A percentile compares a stretch with the other conserved stretches of the same genome.
phyloP scores from a whole-genome alignment of 2,888 invertebrate genomes.

The Linnaemya tessellans region DNA sequence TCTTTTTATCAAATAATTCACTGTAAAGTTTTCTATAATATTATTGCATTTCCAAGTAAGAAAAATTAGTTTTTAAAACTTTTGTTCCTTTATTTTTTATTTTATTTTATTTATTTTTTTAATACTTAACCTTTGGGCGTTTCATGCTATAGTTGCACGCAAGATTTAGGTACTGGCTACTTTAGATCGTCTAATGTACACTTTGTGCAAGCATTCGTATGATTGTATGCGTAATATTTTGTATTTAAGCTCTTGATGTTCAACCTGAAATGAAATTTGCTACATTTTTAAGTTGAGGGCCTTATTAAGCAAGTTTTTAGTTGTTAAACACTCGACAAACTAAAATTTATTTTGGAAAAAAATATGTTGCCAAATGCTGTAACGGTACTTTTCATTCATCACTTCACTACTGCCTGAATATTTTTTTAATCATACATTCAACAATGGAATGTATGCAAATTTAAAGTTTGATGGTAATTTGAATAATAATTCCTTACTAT shows the following conservation, averaged over 20 bases:
- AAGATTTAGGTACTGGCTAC: slow-evolving; percentile 60
- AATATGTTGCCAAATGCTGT: too few relatives aligned
- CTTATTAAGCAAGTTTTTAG: not conserved
- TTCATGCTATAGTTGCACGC: slow-evolving; percentile 51
- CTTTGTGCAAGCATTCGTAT: not conserved
- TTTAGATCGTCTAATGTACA: slow-evolving; percentile 36
- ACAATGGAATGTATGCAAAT: not conserved
- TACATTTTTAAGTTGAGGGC: slow-evolving; percentile 24
- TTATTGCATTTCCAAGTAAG: slow-evolving; percentile 57
- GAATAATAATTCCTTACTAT: too few relatives aligned
- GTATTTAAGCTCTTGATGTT: not conserved
- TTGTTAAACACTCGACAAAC: too few relatives aligned
- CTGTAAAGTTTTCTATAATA: slow-evolving; percentile 45
- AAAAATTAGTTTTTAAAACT: slow-evolving; percentile 65
- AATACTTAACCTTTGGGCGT: slow-evolving; percentile 64
- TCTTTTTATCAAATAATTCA: not conserved
- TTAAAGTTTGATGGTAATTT: not conserved
- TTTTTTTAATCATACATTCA: not conserved
- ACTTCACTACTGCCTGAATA: not conserved
- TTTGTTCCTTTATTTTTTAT: slow-evolving; percentile 26
- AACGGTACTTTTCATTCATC: too few relatives aligned
- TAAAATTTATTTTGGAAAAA: too few relatives aligned
- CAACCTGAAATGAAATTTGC: not conserved
- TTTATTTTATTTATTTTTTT: slow-evolving; percentile 15
- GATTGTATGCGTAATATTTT: not conserved